phyloP scores from a whole-genome alignment of 2,888 invertebrate species.

The Ashinkailepas kermadecensis region DNA sequence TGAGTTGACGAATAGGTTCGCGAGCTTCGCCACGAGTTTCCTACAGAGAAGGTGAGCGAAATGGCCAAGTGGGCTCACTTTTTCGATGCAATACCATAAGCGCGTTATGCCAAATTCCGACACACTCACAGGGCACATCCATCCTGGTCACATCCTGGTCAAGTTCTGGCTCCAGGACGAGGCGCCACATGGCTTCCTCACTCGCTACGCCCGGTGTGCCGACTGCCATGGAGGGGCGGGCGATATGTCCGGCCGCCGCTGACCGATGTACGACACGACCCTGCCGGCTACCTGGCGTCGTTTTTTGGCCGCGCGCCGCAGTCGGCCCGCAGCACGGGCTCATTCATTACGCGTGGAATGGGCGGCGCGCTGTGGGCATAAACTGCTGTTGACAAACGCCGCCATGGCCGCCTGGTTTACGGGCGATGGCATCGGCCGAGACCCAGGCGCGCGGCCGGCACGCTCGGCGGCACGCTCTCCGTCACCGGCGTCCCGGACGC shows the following conservation, averaged over 20 bases:
- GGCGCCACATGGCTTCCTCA: no score
- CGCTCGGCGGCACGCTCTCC: not conserved
- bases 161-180: no score
- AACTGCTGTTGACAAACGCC: constrained; percentile 4
- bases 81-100: no score
- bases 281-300: not conserved
- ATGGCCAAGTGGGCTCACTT: no score
- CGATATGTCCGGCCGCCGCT: not conserved
- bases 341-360: not conserved
- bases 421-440: not conserved
- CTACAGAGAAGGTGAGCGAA: no score
- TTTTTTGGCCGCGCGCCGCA: not conserved
- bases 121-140: no score
- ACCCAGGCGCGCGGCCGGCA: not conserved
- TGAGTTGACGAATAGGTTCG: no score
- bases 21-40: no score
- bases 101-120: no score
- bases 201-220: no score
- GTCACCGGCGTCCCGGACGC: not conserved
- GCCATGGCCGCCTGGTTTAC: not conserved
- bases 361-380: not conserved
- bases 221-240: no score
- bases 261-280: not conserved
- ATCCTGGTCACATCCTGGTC: no score
- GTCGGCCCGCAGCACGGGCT: not conserved